These are phyloP conservation scores for Papilio demoleus DNA, from an alignment of 2,888 invertebrate species.

Conservation along the genomic window DNA sequence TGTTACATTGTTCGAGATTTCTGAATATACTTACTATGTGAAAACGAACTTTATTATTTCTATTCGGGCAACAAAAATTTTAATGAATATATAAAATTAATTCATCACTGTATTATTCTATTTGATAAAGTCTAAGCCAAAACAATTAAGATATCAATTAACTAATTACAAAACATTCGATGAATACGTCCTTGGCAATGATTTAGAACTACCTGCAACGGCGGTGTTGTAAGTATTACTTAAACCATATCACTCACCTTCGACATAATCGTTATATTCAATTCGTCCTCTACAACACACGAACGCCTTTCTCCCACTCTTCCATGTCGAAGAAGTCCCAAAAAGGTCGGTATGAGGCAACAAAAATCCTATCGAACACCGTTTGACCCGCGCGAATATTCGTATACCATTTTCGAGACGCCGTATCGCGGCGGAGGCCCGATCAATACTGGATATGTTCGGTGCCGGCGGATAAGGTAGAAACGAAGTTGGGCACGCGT, in stretches of 20 bases:
- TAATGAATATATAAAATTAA: slow-evolving; percentile 1
- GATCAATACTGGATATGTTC: slow-evolving; percentile 75
- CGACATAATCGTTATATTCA: slow-evolving; percentile 69
- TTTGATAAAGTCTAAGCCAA: neutral
- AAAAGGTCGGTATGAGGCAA: slow-evolving; percentile 40
- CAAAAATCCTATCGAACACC: slow-evolving; percentile 55
- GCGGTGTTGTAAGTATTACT: slow-evolving; percentile 50
- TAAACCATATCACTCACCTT: slow-evolving; percentile 66
- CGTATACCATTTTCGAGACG: slow-evolving; percentile 68
- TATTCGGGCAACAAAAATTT: slow-evolving; percentile 12
- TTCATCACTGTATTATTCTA: neutral
- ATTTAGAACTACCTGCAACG: slow-evolving; percentile 64
- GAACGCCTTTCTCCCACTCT: slow-evolving; percentile 58
- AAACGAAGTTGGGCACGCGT: slow-evolving; percentile 66
- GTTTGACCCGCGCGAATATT: slow-evolving; percentile 59
- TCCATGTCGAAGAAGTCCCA: slow-evolving; percentile 52
- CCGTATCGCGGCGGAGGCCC: slow-evolving; percentile 71
- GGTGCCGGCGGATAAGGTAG: slow-evolving; percentile 70
- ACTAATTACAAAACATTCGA: slow-evolving; percentile 32
- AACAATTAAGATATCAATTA: slow-evolving; percentile 27
- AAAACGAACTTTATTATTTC: neutral
- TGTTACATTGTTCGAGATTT: slow-evolving; percentile 17
- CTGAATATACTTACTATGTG: neutral
- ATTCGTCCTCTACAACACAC: slow-evolving; percentile 51
- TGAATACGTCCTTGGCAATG: slow-evolving; percentile 57